phyloP scores from a whole-genome alignment of 30 jellyfish, hydroid and myxozoan species.

The Hydractinia symbiolongicarpus region DNA sequence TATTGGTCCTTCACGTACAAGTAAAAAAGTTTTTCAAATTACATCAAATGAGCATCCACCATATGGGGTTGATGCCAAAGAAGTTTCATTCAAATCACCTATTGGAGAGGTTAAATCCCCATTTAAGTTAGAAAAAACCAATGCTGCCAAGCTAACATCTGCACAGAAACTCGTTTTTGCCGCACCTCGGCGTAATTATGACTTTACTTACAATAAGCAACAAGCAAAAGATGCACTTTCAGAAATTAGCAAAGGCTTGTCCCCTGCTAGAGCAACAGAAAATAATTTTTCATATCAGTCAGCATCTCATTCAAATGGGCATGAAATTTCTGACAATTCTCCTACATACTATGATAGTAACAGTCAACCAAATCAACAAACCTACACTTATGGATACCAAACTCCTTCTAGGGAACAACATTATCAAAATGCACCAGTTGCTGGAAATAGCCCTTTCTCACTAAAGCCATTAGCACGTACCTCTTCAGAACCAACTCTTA shows the following conservation, averaged over 20 bases:
- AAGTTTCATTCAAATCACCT: background rate
- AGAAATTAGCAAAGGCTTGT: conserved; percentile 18
- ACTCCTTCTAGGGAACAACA: background rate
- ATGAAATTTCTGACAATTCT: background rate
- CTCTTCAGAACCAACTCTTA: conserved; percentile 24
- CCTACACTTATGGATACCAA: too few species aligned
- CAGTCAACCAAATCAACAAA: too few species aligned
- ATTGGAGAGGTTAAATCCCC: background rate
- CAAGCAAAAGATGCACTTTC: conserved; percentile 16
- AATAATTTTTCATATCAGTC: background rate
- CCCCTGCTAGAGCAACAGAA: conserved; percentile 1
- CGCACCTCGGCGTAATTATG: conserved; percentile 31
- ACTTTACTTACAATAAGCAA: conserved; percentile 14
- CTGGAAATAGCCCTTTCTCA: background rate
- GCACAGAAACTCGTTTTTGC: conserved; percentile 31
- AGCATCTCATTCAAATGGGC: background rate
- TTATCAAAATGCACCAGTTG: background rate
- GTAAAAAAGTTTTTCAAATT: conserved; percentile 9
- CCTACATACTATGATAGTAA: background rate
- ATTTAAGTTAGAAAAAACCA: conserved; percentile 17
- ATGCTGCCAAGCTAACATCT: conserved; percentile 18
- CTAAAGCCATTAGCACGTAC: conserved; percentile 13
- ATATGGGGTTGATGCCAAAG: conserved; percentile 10
- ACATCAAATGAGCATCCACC: conserved; percentile 11
- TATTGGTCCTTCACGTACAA: conserved; percentile 12